A percentile compares a stretch with the other conserved stretches of the same genome.
Evolutionary conservation across 2,888 invertebrate species (phyloP).

Genomic region (Caenorhabditis sp.): DNA sequence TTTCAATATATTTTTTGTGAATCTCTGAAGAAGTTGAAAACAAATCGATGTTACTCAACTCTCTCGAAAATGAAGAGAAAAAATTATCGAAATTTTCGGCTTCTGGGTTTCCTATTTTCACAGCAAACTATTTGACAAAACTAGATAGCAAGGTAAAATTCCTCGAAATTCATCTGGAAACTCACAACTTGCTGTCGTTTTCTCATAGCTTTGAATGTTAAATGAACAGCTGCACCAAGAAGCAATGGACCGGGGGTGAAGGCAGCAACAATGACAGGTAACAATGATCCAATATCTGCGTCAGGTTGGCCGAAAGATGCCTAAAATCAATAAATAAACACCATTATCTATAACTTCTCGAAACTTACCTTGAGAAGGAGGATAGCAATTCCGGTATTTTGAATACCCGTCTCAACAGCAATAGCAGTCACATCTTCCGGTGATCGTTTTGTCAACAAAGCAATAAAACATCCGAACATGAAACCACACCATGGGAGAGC

Average conservation of each 20-base stretch:
- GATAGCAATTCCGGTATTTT: constrained; percentile 74
- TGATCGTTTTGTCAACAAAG: constrained; percentile 65
- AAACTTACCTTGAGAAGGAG: constrained; percentile 65
- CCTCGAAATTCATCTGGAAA: neutral
- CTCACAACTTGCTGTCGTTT: constrained; percentile 34
- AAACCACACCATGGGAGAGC: constrained; percentile 74
- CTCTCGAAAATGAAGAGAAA: no score
- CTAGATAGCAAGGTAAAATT: no score
- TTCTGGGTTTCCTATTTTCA: no score
- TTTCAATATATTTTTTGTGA: no score
- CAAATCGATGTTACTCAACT: no score
- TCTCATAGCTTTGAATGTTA: constrained; percentile 53
- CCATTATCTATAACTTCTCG: no score
- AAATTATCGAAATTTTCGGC: no score
- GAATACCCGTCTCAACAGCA: constrained; percentile 72
- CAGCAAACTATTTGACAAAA: no score
- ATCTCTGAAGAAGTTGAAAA: no score
- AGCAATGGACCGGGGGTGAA: constrained; percentile 90
- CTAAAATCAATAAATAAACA: no score
- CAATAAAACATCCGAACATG: constrained; percentile 72
- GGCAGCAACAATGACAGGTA: constrained; percentile 88
- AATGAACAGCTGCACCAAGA: constrained; percentile 66
- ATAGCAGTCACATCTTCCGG: constrained; percentile 70
- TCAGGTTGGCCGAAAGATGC: constrained; percentile 71
- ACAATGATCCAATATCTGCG: constrained; percentile 76